phyloP scores from a whole-genome alignment of 2,888 invertebrate species.

The Drosophila peninsularis region DNA sequence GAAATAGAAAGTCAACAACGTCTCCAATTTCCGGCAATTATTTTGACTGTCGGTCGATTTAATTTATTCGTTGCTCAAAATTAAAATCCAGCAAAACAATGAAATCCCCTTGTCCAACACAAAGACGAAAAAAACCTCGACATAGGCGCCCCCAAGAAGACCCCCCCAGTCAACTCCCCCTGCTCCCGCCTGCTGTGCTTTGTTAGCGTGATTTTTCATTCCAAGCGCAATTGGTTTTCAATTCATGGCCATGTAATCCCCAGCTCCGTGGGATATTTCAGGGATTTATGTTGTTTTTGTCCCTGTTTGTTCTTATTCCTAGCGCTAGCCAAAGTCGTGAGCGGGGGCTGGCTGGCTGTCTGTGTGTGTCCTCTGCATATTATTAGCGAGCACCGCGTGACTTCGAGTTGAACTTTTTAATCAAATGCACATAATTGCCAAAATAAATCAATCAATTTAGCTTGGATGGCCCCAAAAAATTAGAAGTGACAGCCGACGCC shows the following conservation, averaged over 20 bases:
- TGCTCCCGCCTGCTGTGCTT: conserved; percentile 47
- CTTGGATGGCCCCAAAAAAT: conserved; percentile 70
- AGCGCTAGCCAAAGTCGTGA: conserved; percentile 22
- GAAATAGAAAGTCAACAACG: conserved; percentile 49
- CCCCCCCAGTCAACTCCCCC: not conserved
- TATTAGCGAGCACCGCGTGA: conserved; percentile 76
- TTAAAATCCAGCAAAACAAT: conserved; percentile 72
- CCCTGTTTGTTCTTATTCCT: conserved; percentile 41
- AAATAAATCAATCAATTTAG: conserved; percentile 81
- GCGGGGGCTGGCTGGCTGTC: not conserved
- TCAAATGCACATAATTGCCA: conserved; percentile 81
- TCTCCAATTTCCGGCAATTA: conserved; percentile 78
- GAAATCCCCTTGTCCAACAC: conserved; percentile 78
- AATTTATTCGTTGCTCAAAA: conserved; percentile 78
- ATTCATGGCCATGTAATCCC: conserved; percentile 79
- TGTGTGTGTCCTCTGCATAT: conserved; percentile 57
- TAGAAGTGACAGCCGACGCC: conserved; percentile 66
- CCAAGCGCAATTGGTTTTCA: conserved; percentile 80
- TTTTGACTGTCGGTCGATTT: conserved; percentile 79
- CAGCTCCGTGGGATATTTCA: conserved; percentile 80
- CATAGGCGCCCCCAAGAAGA: conserved; percentile 53
- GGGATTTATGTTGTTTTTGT: conserved; percentile 75
- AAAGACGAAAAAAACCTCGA: conserved; percentile 33
- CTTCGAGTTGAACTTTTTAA: conserved; percentile 76
- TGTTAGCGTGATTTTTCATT: conserved; percentile 79